Percentiles rank a stretch among this genome's conserved stretches.
Conservation (phyloP, 2,888 invertebrate species). For the Coronaproctus castanopsis region DNA sequence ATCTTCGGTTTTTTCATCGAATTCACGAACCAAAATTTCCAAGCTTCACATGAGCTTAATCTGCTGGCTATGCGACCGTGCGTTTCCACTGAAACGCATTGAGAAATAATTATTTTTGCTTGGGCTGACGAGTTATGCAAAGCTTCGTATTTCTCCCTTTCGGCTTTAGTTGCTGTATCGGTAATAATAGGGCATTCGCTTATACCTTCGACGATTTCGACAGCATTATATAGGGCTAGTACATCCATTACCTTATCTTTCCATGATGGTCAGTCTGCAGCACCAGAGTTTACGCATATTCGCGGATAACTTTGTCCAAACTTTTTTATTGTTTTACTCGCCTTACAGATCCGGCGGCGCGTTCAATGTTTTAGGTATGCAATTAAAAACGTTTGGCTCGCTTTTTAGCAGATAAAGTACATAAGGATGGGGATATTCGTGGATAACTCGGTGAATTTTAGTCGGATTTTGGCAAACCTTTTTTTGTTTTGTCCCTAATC, state of each 20-base stretch:
- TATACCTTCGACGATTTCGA: conserved; percentile 12
- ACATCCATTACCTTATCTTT: conserved; percentile 10
- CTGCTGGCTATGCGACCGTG: conserved; percentile 6
- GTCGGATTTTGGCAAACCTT: too few species aligned
- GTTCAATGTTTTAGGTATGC: too few species aligned
- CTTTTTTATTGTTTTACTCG: too few species aligned
- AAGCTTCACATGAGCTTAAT: conserved; percentile 6
- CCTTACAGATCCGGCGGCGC: too few species aligned
- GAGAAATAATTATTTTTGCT: conserved; percentile 14
- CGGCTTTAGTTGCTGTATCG: conserved; percentile 2
- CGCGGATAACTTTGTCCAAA: too few species aligned
- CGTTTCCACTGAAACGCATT: conserved; percentile 13
- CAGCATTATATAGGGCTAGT: conserved; percentile 3
- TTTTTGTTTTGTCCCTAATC: too few species aligned
- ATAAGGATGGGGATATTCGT: too few species aligned
- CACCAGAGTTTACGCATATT: too few species aligned
- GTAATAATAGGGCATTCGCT: background rate
- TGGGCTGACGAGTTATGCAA: conserved; percentile 9
- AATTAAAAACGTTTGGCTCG: too few species aligned
- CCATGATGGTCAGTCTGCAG: conserved; percentile 10
- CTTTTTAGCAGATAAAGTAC: too few species aligned
- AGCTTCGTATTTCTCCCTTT: conserved; percentile 1
- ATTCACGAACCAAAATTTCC: conserved; percentile 11
- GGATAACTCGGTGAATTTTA: too few species aligned
- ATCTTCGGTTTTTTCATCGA: conserved; percentile 14